These are phyloP conservation scores for Potorous gilbertii DNA, from an alignment of 2,797 vertebrate genomes.

Conservation along the genomic window DNA sequence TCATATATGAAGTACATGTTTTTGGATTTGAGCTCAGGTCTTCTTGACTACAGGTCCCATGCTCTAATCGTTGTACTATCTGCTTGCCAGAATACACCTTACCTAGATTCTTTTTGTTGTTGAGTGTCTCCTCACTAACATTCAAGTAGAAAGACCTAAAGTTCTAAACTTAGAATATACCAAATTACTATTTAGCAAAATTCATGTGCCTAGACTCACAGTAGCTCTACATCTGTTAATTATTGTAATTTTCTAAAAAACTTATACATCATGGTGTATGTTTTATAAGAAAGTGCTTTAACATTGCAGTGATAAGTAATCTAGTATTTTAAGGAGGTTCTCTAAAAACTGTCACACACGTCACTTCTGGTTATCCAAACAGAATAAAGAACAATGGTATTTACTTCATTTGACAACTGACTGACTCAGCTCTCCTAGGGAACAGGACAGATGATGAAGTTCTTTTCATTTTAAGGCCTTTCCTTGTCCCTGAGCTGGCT, in stretches of 20 bases:
- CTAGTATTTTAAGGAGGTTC: background rate
- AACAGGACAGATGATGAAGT: background rate
- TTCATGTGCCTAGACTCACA: background rate
- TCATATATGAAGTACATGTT: background rate
- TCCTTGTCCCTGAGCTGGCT: background rate
- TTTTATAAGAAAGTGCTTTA: background rate
- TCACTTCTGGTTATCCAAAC: background rate
- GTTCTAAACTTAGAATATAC: constrained; percentile 25
- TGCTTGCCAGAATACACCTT: background rate
- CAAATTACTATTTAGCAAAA: background rate
- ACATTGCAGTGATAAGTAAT: background rate
- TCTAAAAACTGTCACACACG: background rate
- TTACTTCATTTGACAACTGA: background rate
- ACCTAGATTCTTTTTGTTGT: background rate
- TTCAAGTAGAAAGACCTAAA: constrained; percentile 8
- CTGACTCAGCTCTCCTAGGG: background rate
- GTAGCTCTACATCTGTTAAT: background rate
- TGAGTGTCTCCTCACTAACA: background rate
- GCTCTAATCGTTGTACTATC: background rate
- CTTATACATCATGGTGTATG: background rate
- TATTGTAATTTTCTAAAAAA: background rate
- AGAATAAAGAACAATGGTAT: background rate
- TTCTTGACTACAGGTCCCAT: background rate
- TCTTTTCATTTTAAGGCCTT: background rate
- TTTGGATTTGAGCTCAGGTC: background rate